Conservation (phyloP, 2,888 invertebrate species). For the Andrena bicolor region DNA sequence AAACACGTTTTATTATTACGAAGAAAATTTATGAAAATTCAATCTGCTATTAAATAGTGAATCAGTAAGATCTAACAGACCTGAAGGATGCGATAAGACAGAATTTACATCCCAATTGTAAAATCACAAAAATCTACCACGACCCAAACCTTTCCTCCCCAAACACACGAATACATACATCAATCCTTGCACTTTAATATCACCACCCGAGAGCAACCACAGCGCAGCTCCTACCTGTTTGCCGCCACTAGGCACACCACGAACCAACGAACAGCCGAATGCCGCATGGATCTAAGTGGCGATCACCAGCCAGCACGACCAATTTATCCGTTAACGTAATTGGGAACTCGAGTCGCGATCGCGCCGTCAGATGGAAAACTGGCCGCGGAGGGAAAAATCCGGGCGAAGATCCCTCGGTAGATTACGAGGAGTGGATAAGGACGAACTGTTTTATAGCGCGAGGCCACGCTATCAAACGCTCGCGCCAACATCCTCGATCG, state of each 20-base stretch:
- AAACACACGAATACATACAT: too few species aligned
- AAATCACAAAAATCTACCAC: too few species aligned
- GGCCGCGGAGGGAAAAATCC: not conserved
- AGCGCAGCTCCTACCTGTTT: not conserved
- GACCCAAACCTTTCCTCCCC: too few species aligned
- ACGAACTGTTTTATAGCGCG: constrained; percentile 60
- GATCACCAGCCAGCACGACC: not conserved
- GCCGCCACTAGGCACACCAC: not conserved
- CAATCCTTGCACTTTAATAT: too few species aligned
- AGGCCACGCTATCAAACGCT: constrained; percentile 37
- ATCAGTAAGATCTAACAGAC: too few species aligned
- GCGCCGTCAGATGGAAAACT: constrained; percentile 2
- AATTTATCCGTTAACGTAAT: not conserved
- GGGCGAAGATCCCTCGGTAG: constrained; percentile 1
- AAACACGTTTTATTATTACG: too few species aligned
- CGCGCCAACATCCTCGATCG: constrained; percentile 45
- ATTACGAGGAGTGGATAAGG: constrained; percentile 27
- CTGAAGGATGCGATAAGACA: too few species aligned
- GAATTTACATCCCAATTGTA: too few species aligned
- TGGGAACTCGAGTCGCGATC: constrained; percentile 3
- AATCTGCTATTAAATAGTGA: too few species aligned
- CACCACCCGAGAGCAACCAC: not conserved
- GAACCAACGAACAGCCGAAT: not conserved
- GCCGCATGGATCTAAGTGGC: not conserved
- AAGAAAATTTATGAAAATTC: too few species aligned